phyloP scores from a whole-genome alignment of 2,113 vertebrate genomes.

The Hoplias malabaricus region DNA sequence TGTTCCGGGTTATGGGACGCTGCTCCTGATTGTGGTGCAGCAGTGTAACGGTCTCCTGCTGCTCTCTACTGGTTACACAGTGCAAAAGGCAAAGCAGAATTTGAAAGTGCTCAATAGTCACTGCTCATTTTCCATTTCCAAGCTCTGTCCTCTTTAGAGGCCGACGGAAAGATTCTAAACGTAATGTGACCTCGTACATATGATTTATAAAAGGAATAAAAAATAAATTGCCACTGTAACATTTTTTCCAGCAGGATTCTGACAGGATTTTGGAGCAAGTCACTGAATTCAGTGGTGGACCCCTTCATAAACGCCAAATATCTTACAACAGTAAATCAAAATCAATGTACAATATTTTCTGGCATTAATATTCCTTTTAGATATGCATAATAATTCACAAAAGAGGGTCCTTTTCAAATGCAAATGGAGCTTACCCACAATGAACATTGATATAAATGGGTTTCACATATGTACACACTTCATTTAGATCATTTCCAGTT shows the following conservation, averaged over 20 bases:
- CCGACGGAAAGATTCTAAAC: neutral
- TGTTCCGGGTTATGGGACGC: neutral
- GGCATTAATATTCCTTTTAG: neutral
- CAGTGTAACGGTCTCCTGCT: constrained; percentile 53
- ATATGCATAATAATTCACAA: neutral
- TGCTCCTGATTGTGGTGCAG: constrained; percentile 10
- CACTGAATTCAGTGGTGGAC: neutral
- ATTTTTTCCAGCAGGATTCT: neutral
- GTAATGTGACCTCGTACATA: neutral
- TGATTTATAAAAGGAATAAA: neutral
- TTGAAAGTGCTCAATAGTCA: constrained; percentile 16
- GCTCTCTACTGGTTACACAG: constrained; percentile 64
- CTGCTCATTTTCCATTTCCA: neutral
- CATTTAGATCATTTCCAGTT: no score
- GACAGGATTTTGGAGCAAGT: neutral
- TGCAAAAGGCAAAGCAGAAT: constrained; percentile 33
- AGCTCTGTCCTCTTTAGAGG: neutral
- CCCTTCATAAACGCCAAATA: neutral
- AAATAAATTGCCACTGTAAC: neutral
- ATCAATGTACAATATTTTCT: neutral
- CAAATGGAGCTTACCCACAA: neutral
- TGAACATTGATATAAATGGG: neutral
- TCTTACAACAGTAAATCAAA: neutral
- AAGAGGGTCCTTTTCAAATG: neutral
- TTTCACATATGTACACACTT: neutral